phyloP scores from a whole-genome alignment of 2,888 invertebrate genomes.

The Patella depressa region DNA sequence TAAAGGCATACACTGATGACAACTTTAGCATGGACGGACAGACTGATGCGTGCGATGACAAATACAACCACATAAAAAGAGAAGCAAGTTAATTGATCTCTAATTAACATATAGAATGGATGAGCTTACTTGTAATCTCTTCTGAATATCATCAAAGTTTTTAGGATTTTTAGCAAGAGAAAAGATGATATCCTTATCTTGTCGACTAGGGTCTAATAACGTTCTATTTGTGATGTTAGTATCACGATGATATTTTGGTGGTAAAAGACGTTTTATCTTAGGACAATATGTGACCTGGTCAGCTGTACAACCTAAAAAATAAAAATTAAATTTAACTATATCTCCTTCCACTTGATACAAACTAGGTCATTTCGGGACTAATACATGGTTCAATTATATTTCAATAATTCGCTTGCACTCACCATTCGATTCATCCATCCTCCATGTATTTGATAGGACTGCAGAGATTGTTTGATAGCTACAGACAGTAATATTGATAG shows the following conservation, averaged over 20 bases:
- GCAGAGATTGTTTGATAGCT: too few relatives aligned
- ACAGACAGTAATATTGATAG: too few relatives aligned
- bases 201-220: conserved; percentile 48
- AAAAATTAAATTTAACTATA: not conserved
- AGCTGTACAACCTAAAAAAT: conserved; percentile 53
- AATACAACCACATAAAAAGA: not conserved
- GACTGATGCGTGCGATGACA: not conserved
- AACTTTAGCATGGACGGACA: not conserved
- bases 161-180: conserved; percentile 48
- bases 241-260: conserved; percentile 42
- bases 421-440: too few relatives aligned
- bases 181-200: conserved; percentile 61
- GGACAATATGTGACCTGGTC: conserved; percentile 55
- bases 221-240: conserved; percentile 24
- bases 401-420: too few relatives aligned
- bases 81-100: not conserved
- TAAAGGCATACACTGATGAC: not conserved
- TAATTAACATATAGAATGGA: not conserved
- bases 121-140: conserved; percentile 55
- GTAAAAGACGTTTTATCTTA: conserved; percentile 47
- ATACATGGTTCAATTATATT: too few relatives aligned
- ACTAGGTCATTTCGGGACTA: too few relatives aligned
- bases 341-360: too few relatives aligned
- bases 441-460: too few relatives aligned
- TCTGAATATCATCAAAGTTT: conserved; percentile 59